phyloP scores from a whole-genome alignment of 2,888 invertebrate genomes.

The Nymphalis c-album region DNA sequence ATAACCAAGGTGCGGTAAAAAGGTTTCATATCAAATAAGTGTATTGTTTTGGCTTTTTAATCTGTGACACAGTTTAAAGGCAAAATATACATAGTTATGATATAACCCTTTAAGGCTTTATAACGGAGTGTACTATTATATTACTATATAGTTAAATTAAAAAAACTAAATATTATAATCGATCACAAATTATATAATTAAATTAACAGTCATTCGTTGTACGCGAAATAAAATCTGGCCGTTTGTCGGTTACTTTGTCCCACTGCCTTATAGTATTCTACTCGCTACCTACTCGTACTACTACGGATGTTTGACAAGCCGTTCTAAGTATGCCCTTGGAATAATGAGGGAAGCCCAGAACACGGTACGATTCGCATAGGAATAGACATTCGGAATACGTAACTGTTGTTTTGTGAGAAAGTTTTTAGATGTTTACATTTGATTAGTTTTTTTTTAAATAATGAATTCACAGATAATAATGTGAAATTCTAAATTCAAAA shows the following conservation, averaged over 20 bases:
- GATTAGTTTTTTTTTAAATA: neutral
- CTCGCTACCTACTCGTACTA: constrained; percentile 38
- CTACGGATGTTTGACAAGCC: constrained; percentile 42
- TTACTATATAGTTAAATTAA: no score
- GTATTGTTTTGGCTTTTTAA: no score
- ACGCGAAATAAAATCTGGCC: constrained; percentile 3
- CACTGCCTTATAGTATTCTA: constrained; percentile 37
- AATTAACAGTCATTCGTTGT: neutral
- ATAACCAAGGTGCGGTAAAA: no score
- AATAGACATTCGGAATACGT: constrained; percentile 27
- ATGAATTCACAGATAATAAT: neutral
- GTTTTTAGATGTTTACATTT: constrained; percentile 14
- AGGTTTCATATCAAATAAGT: no score
- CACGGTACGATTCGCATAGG: constrained; percentile 17
- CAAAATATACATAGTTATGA: no score
- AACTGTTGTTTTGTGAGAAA: constrained; percentile 33
- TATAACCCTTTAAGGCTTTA: no score
- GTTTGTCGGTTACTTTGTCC: constrained; percentile 32
- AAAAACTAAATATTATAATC: neutral
- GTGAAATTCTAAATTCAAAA: neutral
- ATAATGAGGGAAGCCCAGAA: constrained; percentile 39
- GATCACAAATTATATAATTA: neutral
- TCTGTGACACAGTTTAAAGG: no score
- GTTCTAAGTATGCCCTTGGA: constrained; percentile 42
- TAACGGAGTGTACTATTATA: no score